phyloP scores from a whole-genome alignment of 2,888 invertebrate species.

The Augochlorella aurata region DNA sequence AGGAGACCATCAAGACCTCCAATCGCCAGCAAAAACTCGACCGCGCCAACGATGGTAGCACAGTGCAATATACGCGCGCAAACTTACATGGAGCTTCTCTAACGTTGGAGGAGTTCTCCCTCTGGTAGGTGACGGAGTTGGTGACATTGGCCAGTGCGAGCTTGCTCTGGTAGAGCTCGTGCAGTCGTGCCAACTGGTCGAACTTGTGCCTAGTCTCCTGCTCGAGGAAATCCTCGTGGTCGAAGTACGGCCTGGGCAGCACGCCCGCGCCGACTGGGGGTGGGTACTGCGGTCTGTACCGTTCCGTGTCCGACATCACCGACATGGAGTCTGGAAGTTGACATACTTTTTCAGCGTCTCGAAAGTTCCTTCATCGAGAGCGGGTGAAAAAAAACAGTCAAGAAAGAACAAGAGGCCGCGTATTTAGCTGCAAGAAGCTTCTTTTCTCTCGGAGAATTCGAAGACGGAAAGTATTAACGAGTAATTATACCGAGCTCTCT shows the following conservation, averaged over 20 bases:
- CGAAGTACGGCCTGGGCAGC: conserved; percentile 79
- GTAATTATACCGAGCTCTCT: conserved; percentile 62
- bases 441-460: conserved; percentile 8
- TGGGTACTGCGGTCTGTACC: conserved; percentile 79
- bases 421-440: conserved; percentile 21
- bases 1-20: not conserved
- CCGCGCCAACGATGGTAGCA: not conserved
- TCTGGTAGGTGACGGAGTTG: conserved; percentile 85
- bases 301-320: conserved; percentile 80
- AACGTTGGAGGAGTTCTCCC: conserved; percentile 78
- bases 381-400: conserved; percentile 15
- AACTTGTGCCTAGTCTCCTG: conserved; percentile 85
- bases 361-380: not conserved
- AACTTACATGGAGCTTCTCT: conserved; percentile 80
- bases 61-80: conserved; percentile 16
- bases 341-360: conserved; percentile 30
- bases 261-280: conserved; percentile 76
- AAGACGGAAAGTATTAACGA: conserved; percentile 53
- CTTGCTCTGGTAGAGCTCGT: conserved; percentile 91
- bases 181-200: conserved; percentile 91
- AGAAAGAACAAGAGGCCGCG: conserved; percentile 22
- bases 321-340: conserved; percentile 82
- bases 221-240: conserved; percentile 83
- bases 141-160: conserved; percentile 89
- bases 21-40: not conserved